Conservation (phyloP, 2,888 invertebrate species). For the Leucania comma region DNA sequence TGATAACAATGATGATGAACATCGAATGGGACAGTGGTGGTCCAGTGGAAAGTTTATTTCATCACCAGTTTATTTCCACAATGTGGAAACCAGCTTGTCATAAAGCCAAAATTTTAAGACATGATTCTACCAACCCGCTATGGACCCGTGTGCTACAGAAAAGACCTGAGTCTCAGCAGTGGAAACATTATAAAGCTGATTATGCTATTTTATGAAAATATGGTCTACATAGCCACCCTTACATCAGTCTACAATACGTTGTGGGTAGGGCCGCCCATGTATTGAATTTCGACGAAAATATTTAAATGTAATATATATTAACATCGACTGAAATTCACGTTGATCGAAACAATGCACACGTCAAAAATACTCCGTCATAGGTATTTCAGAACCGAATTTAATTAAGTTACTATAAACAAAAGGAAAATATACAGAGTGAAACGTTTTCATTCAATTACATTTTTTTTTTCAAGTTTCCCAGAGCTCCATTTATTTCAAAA, state of each 20-base stretch:
- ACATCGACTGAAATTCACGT: constrained; percentile 46
- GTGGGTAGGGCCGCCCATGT: constrained; percentile 21
- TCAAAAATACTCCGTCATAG: constrained; percentile 23
- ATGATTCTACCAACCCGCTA: no score
- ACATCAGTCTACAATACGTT: not conserved
- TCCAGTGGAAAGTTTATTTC: no score
- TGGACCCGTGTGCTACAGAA: no score
- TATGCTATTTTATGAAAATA: no score
- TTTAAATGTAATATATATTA: constrained; percentile 39
- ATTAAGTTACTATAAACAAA: constrained; percentile 19
- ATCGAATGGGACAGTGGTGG: no score
- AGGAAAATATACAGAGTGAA: constrained; percentile 23
- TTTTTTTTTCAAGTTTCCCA: not conserved
- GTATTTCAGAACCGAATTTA: constrained; percentile 4
- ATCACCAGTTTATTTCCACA: no score
- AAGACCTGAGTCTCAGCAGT: no score
- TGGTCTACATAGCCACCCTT: no score
- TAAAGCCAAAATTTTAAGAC: no score
- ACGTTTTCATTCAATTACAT: not conserved
- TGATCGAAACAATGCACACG: constrained; percentile 27
- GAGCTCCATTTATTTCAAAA: constrained; percentile 1
- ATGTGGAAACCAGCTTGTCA: no score
- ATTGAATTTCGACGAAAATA: constrained; percentile 55
- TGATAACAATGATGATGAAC: no score
- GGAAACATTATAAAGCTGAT: no score